Evolutionary conservation across 2,797 vertebrate species (phyloP).

Genomic region (Siniperca obscura): DNA sequence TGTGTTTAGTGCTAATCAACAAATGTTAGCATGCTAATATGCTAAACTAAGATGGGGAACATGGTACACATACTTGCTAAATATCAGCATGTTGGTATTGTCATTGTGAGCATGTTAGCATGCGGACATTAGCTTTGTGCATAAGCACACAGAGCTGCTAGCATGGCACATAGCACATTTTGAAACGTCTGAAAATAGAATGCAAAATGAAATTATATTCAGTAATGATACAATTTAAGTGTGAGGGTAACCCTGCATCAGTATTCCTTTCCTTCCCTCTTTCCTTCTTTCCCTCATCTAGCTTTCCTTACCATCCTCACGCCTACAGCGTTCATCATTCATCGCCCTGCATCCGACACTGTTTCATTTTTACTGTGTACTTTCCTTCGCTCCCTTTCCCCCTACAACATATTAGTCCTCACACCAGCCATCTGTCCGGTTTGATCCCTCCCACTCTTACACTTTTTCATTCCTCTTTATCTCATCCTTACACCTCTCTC

Average conservation of each 20-base stretch:
- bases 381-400: conserved; percentile 44
- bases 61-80: too few species aligned
- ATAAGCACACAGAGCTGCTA: too few species aligned
- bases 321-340: conserved; percentile 54
- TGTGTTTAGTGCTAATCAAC: not conserved
- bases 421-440: conserved; percentile 47
- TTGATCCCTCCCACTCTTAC: conserved; percentile 57
- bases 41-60: not conserved
- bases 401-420: conserved; percentile 58
- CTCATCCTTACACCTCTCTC: conserved; percentile 43
- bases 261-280: conserved; percentile 34
- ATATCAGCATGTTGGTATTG: too few species aligned
- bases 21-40: not conserved
- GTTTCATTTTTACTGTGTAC: conserved; percentile 55
- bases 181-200: not conserved
- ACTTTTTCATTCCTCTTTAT: conserved; percentile 62
- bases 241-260: conserved; percentile 3
- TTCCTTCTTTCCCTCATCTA: conserved; percentile 34
- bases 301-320: conserved; percentile 47
- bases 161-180: too few species aligned
- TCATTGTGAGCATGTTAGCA: too few species aligned
- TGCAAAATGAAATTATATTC: conserved; percentile 3
- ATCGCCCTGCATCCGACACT: conserved; percentile 46
- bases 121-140: too few species aligned
- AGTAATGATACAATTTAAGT: not conserved